These are phyloP conservation scores for Tragelaphus imberbis DNA, from an alignment of 2,113 vertebrate species.

Conservation along the genomic window DNA sequence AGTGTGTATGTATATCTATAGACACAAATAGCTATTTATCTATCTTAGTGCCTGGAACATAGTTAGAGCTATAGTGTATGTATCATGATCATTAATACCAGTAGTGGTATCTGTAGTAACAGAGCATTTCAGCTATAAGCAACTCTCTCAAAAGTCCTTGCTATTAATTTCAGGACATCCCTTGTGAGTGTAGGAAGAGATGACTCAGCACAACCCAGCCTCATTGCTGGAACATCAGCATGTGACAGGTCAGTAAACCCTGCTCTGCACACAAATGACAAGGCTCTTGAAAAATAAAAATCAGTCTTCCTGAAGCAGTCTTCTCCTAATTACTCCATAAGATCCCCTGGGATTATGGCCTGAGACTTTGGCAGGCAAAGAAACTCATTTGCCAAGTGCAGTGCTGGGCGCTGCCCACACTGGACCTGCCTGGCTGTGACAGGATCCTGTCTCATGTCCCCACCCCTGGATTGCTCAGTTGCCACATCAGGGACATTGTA, in stretches of 20 bases:
- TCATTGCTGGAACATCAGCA: neutral
- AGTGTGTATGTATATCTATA: neutral
- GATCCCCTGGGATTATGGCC: neutral
- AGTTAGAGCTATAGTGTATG: neutral
- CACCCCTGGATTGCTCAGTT: neutral
- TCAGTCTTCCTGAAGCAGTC: neutral
- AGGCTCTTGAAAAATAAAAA: conserved; percentile 25
- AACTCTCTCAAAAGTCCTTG: neutral
- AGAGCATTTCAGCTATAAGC: neutral
- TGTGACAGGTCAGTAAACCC: neutral
- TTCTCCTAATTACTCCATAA: conserved; percentile 5
- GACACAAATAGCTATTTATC: neutral
- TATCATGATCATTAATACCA: neutral
- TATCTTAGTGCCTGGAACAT: neutral
- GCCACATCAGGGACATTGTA: neutral
- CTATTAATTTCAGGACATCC: neutral
- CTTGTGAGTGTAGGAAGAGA: neutral
- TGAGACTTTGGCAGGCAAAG: neutral
- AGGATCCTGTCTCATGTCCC: neutral
- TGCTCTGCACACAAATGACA: neutral
- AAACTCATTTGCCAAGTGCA: neutral
- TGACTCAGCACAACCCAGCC: neutral
- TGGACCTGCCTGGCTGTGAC: neutral
- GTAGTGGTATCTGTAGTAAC: neutral
- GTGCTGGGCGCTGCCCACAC: neutral